Conservation (phyloP, 2,113 vertebrate genomes). For the Oxyruncus cristatus region DNA sequence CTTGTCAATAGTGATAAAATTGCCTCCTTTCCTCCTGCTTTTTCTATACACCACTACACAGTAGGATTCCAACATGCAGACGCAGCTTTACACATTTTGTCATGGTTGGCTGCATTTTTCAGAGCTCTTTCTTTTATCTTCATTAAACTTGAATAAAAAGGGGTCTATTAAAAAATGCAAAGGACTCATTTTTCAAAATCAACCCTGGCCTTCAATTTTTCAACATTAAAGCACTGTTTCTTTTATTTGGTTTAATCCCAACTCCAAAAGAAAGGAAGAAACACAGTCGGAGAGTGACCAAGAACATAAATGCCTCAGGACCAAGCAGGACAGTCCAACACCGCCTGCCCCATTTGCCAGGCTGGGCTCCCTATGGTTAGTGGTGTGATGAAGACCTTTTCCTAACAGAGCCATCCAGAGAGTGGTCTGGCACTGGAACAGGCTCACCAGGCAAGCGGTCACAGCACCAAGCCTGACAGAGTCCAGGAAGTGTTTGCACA, state of each 20-base stretch:
- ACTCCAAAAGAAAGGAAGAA: background rate
- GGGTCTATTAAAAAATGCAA: constrained; percentile 19
- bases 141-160: constrained; percentile 46
- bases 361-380: background rate
- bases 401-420: background rate
- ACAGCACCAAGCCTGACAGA: background rate
- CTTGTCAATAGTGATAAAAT: background rate
- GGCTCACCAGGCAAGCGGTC: accelerated
- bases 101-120: constrained; percentile 28
- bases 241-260: background rate
- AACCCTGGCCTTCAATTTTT: background rate
- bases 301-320: background rate
- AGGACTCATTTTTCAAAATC: constrained; percentile 21
- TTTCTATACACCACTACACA: background rate
- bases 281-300: background rate
- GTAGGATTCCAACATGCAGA: background rate
- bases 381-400: background rate
- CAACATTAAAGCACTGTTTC: background rate
- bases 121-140: constrained; percentile 18
- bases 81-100: background rate
- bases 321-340: background rate
- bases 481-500: background rate
- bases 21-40: background rate
- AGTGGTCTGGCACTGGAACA: background rate
- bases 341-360: background rate